A percentile compares a stretch with the other conserved stretches of the same genome.
Conservation (phyloP, 2,113 vertebrate species). For the Microtus richardsoni region DNA sequence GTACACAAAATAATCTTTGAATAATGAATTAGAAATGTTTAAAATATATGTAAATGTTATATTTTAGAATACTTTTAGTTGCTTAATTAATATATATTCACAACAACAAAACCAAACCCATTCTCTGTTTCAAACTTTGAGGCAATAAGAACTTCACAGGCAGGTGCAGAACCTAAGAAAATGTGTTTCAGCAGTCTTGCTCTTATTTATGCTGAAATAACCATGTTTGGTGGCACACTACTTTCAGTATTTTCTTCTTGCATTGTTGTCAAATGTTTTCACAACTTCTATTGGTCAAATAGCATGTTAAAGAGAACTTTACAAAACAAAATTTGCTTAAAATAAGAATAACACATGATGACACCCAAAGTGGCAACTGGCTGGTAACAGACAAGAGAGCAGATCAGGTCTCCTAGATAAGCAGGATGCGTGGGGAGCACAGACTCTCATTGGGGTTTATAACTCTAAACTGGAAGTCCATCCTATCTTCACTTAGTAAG, state of each 20-base stretch:
- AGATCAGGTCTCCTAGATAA: neutral
- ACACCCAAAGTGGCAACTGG: too few relatives aligned
- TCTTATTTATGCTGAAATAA: neutral
- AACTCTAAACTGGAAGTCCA: neutral
- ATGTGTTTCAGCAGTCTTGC: neutral
- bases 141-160: neutral
- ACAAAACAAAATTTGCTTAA: constrained; percentile 53
- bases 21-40: neutral
- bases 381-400: neutral
- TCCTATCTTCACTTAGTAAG: neutral
- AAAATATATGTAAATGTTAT: neutral
- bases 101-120: neutral
- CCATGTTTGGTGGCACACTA: constrained; percentile 11
- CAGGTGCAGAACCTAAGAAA: neutral
- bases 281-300: constrained; percentile 72
- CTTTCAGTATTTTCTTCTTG: neutral
- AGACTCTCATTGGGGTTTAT: neutral
- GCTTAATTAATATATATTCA: neutral
- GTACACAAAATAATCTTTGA: neutral
- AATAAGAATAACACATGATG: neutral
- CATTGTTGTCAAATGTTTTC: constrained; percentile 76
- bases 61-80: neutral
- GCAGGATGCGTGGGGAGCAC: neutral
- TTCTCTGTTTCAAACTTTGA: neutral
- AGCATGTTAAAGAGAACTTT: constrained; percentile 52